Conservation (phyloP, 2,888 invertebrate species). For the Thelaira solivaga region DNA sequence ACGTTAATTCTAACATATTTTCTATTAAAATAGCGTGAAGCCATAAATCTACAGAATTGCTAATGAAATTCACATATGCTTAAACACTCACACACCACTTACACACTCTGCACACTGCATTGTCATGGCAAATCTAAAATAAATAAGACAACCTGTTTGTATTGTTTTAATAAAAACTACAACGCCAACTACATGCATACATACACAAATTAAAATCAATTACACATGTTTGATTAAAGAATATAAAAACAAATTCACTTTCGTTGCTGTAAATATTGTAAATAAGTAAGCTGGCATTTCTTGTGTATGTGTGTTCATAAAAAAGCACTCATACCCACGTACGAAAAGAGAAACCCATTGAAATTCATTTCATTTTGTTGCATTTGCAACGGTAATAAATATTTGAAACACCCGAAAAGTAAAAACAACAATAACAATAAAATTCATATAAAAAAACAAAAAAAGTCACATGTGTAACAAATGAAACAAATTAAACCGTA, state of each 20-base stretch:
- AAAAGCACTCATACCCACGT: neutral
- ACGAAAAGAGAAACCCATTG: neutral
- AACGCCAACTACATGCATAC: no score
- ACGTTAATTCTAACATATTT: neutral
- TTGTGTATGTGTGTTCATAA: no score
- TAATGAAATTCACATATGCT: slow-evolving; percentile 54
- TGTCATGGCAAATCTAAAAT: neutral
- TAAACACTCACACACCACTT: neutral
- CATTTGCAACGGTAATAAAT: slow-evolving; percentile 75
- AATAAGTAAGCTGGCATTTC: no score
- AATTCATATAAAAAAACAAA: slow-evolving; percentile 15
- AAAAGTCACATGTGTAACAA: slow-evolving; percentile 29
- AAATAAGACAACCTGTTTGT: slow-evolving; percentile 45
- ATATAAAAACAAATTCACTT: slow-evolving; percentile 22
- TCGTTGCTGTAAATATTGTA: no score
- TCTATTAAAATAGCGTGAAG: slow-evolving; percentile 52
- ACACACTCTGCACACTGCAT: neutral
- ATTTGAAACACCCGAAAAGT: slow-evolving; percentile 69
- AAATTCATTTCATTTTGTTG: slow-evolving; percentile 70
- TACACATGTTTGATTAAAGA: slow-evolving; percentile 16
- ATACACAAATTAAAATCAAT: no score
- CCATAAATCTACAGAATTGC: slow-evolving; percentile 59
- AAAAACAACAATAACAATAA: slow-evolving; percentile 54
- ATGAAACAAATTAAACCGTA: slow-evolving; percentile 31
- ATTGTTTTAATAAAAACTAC: neutral